Percentiles rank a stretch among this genome's conserved stretches.
phyloP scores from a whole-genome alignment of 2,797 vertebrate species.

The Lemur catta region DNA sequence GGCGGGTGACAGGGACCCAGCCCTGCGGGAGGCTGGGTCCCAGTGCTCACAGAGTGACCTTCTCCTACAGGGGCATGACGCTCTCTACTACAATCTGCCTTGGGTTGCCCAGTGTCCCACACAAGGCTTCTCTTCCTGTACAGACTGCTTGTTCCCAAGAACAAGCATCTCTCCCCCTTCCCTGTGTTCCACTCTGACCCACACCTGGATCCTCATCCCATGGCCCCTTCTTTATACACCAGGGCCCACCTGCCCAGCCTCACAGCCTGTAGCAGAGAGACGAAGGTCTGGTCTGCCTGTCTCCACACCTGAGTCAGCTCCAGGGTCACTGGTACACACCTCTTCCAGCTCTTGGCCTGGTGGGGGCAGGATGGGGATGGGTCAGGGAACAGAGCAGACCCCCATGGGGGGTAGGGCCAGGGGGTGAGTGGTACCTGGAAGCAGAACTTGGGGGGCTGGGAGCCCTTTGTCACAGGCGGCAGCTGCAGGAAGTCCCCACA shows the following conservation, averaged over 20 bases:
- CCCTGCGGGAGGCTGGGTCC: neutral
- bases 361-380: neutral
- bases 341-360: constrained; percentile 94
- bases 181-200: neutral
- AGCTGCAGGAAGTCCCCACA: constrained; percentile 98
- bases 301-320: constrained; percentile 94
- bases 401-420: neutral
- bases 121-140: neutral
- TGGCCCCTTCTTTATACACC: neutral
- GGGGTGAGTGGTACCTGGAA: constrained; percentile 90
- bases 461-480: constrained; percentile 92
- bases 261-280: constrained; percentile 93
- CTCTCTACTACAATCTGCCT: neutral
- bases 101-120: neutral
- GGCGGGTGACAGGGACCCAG: neutral
- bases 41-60: neutral
- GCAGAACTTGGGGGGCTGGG: constrained; percentile 91
- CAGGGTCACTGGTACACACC: constrained; percentile 94
- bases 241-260: constrained; percentile 92
- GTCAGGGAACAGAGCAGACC: neutral
- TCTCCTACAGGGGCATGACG: neutral
- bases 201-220: neutral
- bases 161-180: neutral
- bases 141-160: neutral
- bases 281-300: constrained; percentile 93